Evolutionary conservation across 1,140 invertebrate genomes (phyloP), one percentile per base, ranked within the genome.

Genomic region (Drosophila paulistorum): DNA sequence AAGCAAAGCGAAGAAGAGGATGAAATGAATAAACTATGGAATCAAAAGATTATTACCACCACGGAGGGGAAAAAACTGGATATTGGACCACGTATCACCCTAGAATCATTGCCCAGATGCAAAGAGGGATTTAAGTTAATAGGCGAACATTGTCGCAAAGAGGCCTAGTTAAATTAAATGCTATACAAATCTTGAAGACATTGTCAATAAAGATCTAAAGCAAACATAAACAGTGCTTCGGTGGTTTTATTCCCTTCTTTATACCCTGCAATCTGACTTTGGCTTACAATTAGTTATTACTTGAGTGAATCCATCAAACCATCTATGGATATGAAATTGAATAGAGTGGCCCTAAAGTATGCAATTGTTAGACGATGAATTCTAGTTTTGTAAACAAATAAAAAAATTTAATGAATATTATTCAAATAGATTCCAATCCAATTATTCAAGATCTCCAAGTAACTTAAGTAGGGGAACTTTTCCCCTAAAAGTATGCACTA

Each of bases 21-120:
- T 7, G 26, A 30, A 17, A 35, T 6, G 3, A 37, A 26, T 30
- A 41, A 17, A 3, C 64, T 35, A 11, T 68, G 74, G 57, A 62
- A 65, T 26, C 23, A 17, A 20, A 42, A 64, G 9, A 0, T 14
- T 3, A 9, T 33, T 10, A 0, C 59, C 10, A 11, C 26, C 2
- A 14, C 5, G 13, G 20, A 33, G 9, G 6, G 7, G 7, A 20
- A 68, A 6, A 33, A 2, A 11, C 10, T 57, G 17, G 23, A 60
- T 7, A 51, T 87, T 26, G 63, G 59, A n/a, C 79, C 76, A 1
- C 70, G 83, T 14, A 77, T 83, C 37, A 65, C 68, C 10, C 71
- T 87, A 26, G 83, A 83, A 7, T 58, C 79, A 2, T 6, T 68
- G 7, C 58, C 14, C 11, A 42, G 62, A 5, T 87, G 83, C 42